Percentiles rank a stretch among this genome's conserved stretches.
These are phyloP conservation scores for Eristalis pertinax DNA, from an alignment of 2,888 invertebrate genomes.

Conservation along the genomic window DNA sequence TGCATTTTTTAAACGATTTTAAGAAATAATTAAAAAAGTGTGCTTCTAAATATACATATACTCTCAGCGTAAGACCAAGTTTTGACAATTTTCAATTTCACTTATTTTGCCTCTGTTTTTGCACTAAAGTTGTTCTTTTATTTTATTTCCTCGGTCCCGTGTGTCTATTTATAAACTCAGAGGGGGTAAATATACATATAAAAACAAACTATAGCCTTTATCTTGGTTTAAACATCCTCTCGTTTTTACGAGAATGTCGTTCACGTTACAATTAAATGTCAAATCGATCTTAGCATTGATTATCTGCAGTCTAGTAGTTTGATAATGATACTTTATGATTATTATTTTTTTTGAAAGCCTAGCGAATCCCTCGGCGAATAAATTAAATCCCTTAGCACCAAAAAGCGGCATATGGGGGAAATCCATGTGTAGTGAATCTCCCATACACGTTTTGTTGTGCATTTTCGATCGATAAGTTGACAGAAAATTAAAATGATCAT, in stretches of 20 bases:
- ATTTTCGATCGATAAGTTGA: conserved; percentile 3
- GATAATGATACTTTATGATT: neutral
- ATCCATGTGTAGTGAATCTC: neutral
- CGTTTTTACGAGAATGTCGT: neutral
- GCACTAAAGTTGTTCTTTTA: conserved; percentile 38
- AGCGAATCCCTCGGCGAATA: neutral
- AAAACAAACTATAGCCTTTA: neutral
- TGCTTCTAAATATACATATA: conserved; percentile 18
- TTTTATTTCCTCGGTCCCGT: conserved; percentile 14
- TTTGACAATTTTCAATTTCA: conserved; percentile 45
- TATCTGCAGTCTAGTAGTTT: neutral
- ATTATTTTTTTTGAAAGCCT: neutral
- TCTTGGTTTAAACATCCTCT: neutral
- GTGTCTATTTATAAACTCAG: conserved; percentile 62
- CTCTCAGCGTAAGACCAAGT: conserved; percentile 22
- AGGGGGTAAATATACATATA: conserved; percentile 13
- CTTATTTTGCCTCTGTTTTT: conserved; percentile 22
- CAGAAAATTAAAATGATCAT: conserved; percentile 26
- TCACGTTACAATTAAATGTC: neutral
- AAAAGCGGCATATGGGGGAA: neutral
- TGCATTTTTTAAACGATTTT: neutral
- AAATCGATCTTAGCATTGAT: neutral
- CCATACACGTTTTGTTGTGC: conserved; percentile 9
- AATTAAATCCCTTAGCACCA: neutral
- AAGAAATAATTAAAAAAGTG: no score